Percentiles rank a stretch among this genome's conserved stretches.
These are phyloP conservation scores for Otolemur garnettii DNA, from an alignment of 2,113 vertebrate species.

Conservation along the genomic window DNA sequence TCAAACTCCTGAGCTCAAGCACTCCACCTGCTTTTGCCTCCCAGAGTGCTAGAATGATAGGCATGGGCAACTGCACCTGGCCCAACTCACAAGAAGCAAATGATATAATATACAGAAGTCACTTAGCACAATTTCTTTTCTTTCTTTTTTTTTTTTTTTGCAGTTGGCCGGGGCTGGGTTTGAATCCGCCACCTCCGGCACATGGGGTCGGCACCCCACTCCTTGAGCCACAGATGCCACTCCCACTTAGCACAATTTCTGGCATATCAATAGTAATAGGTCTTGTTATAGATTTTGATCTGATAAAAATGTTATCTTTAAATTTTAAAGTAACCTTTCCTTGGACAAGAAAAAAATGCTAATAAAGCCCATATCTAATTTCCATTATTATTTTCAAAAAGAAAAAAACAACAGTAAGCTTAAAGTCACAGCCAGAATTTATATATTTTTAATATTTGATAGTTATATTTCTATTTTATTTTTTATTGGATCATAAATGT, in stretches of 20 bases:
- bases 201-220: too few species aligned
- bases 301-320: background rate
- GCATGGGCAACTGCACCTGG: too few species aligned
- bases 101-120: background rate
- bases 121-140: background rate
- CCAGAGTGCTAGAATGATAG: too few species aligned
- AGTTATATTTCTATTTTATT: too few species aligned
- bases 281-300: constrained; percentile 10
- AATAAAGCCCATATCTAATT: background rate
- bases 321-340: background rate
- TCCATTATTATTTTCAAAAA: constrained; percentile 17
- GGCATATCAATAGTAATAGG: background rate
- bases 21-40: too few species aligned
- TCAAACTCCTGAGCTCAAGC: too few species aligned
- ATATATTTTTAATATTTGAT: too few species aligned
- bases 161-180: too few species aligned
- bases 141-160: too few species aligned
- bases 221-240: too few species aligned
- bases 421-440: background rate
- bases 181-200: too few species aligned
- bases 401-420: background rate
- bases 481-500: too few species aligned
- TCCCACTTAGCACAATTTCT: background rate
- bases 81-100: background rate
- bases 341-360: background rate